Evolutionary conservation across 1,140 invertebrate genomes (phyloP).

Genomic region (Danaus plexippus): DNA sequence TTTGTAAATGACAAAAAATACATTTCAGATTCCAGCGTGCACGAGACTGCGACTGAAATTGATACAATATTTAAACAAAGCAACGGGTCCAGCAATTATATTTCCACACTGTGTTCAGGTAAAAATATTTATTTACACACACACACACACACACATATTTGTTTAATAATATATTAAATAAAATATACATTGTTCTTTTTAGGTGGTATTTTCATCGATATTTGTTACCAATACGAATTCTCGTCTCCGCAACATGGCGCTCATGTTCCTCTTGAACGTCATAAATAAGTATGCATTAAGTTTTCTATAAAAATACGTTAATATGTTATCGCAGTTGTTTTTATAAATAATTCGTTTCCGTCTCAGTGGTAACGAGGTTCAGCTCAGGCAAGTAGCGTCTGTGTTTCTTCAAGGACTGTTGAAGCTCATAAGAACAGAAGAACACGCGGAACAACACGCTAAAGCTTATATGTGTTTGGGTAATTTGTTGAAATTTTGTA

Average conservation of each 20-base stretch:
- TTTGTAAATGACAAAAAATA: not conserved
- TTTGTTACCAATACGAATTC: slow-evolving; percentile 88
- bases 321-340: not conserved
- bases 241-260: slow-evolving; percentile 83
- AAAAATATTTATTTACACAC: slow-evolving; percentile 15
- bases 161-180: too few relatives aligned
- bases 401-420: slow-evolving; percentile 80
- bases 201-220: slow-evolving; percentile 90
- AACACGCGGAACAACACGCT: slow-evolving; percentile 75
- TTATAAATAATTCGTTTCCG: slow-evolving; percentile 11
- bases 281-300: slow-evolving; percentile 78
- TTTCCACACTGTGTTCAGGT: slow-evolving; percentile 87
- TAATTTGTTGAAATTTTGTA: slow-evolving; percentile 26
- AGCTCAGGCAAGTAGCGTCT: slow-evolving; percentile 75
- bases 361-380: slow-evolving; percentile 74
- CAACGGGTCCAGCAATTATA: slow-evolving; percentile 82
- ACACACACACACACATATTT: too few relatives aligned
- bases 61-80: slow-evolving; percentile 86
- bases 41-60: slow-evolving; percentile 88
- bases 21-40: slow-evolving; percentile 78
- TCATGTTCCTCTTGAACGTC: slow-evolving; percentile 87
- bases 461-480: slow-evolving; percentile 85
- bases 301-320: slow-evolving; percentile 2
- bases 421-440: slow-evolving; percentile 78
- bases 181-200: slow-evolving; percentile 32